Evolutionary conservation across 37 sponge, comb jelly and placozoan genomes (phyloP).

Genomic region (Halisarca cf. caerulea): DNA sequence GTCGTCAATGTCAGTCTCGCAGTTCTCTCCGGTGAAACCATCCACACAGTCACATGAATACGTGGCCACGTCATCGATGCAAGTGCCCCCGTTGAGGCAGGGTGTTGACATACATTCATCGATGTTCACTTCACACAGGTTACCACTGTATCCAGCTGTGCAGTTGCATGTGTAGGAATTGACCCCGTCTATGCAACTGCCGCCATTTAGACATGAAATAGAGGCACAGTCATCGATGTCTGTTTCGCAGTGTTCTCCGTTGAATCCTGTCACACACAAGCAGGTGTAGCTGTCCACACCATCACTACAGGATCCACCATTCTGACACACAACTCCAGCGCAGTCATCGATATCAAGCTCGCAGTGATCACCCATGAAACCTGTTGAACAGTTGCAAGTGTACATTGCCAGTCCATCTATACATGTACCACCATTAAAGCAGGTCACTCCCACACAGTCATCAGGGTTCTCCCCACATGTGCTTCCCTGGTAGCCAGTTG

Average conservation of each 20-base stretch:
- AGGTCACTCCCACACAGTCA: conserved; percentile 22
- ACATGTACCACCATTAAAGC: conserved; percentile 31
- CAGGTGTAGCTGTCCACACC: conserved; percentile 14
- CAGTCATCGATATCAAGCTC: neutral
- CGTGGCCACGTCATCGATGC: conserved; percentile 15
- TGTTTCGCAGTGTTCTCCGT: conserved; percentile 17
- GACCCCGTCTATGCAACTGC: conserved; percentile 29
- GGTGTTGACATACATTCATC: conserved; percentile 18
- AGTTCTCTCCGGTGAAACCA: conserved; percentile 14
- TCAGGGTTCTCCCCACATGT: conserved; percentile 18
- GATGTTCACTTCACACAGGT: conserved; percentile 10
- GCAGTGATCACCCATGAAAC: conserved; percentile 20
- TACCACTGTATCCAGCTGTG: conserved; percentile 28
- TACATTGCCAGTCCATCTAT: conserved; percentile 14
- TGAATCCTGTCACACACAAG: conserved; percentile 6
- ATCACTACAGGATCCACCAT: conserved; percentile 12
- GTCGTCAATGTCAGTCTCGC: conserved; percentile 26
- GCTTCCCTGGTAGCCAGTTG: conserved; percentile 7
- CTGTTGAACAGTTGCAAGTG: conserved; percentile 21
- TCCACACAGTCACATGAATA: conserved; percentile 27
- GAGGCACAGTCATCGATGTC: conserved; percentile 30
- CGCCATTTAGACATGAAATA: conserved; percentile 27
- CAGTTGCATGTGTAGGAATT: conserved; percentile 28
- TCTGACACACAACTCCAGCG: neutral
- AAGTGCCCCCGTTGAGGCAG: conserved; percentile 19